These are phyloP conservation scores for Hycleus cichorii DNA, from an alignment of 1,140 invertebrate genomes.

Conservation along the genomic window DNA sequence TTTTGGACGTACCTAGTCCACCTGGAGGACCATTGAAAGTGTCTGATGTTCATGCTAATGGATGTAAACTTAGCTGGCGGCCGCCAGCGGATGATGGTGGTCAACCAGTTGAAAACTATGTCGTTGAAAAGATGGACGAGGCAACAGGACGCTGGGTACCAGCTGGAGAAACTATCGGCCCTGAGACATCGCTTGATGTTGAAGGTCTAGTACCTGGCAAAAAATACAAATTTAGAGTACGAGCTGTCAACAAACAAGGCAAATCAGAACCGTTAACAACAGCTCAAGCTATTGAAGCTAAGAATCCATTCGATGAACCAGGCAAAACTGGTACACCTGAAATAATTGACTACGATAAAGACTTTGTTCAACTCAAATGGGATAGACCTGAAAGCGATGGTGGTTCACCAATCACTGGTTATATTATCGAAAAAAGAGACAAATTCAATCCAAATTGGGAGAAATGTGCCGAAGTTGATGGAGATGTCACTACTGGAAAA, in stretches of 20 bases:
- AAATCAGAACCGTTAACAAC: conserved; percentile 89
- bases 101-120: conserved; percentile 81
- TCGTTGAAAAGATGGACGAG: conserved; percentile 92
- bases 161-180: conserved; percentile 80
- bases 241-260: conserved; percentile 92
- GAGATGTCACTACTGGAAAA: conserved; percentile 72
- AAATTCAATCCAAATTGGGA: conserved; percentile 84
- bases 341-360: conserved; percentile 85
- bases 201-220: conserved; percentile 80
- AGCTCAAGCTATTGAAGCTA: conserved; percentile 86
- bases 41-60: conserved; percentile 76
- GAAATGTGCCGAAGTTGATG: conserved; percentile 75
- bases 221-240: conserved; percentile 94
- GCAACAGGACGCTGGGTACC: conserved; percentile 88
- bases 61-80: conserved; percentile 79
- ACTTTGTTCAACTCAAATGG: conserved; percentile 96
- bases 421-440: conserved; percentile 94
- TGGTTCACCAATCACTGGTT: conserved; percentile 83
- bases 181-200: conserved; percentile 61
- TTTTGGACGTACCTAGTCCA: conserved; percentile 81
- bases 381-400: conserved; percentile 76
- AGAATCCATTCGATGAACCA: conserved; percentile 90
- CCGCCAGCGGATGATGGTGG: conserved; percentile 88
- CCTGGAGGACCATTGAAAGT: conserved; percentile 90
- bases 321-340: conserved; percentile 81